phyloP scores from a whole-genome alignment of 2,888 invertebrate species.

The Eilema sororculum region DNA sequence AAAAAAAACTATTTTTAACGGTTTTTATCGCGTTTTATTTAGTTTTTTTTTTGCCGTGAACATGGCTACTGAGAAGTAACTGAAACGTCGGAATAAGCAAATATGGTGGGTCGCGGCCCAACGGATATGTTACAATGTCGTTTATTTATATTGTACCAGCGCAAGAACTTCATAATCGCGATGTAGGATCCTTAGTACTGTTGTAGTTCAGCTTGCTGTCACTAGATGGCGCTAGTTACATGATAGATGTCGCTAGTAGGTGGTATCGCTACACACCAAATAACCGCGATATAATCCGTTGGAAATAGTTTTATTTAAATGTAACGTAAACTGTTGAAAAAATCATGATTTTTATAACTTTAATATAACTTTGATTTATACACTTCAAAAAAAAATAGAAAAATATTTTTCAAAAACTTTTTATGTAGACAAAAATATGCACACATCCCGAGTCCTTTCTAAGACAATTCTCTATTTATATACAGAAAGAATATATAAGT shows the following conservation, averaged over 20 bases:
- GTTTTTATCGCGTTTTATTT: background rate
- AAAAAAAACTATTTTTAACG: background rate
- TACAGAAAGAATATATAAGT: too few species aligned
- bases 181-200: background rate
- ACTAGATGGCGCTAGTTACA: background rate
- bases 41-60: background rate
- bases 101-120: background rate
- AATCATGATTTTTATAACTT: background rate
- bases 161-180: background rate
- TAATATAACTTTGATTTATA: background rate
- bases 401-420: background rate
- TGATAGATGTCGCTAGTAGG: too few species aligned
- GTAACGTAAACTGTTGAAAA: background rate
- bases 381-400: background rate
- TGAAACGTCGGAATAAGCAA: too few species aligned
- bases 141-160: background rate
- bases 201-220: background rate
- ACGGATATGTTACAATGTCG: background rate
- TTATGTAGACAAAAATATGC: background rate
- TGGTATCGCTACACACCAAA: background rate
- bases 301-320: background rate
- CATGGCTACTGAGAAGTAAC: background rate
- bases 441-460: background rate
- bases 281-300: background rate
- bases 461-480: background rate